phyloP scores from a whole-genome alignment of 2,888 invertebrate genomes.

The Carpatolechia fugitivella region DNA sequence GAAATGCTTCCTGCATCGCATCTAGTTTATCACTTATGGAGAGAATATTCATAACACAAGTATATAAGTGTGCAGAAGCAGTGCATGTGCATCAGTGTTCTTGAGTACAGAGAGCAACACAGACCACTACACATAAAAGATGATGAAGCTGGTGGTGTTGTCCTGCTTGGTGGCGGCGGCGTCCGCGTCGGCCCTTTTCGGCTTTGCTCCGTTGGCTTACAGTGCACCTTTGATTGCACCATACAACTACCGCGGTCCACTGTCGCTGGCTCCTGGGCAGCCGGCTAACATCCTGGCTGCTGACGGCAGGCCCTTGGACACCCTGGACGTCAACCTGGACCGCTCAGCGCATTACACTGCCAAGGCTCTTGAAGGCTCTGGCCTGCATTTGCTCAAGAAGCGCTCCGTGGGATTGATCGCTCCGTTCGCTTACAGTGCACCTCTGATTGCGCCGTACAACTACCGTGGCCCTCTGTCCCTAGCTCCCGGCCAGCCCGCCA shows the following conservation, averaged over 20 bases:
- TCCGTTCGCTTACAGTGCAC: conserved; percentile 30
- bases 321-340: conserved; percentile 68
- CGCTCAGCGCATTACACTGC: conserved; percentile 64
- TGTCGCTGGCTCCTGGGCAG: conserved; percentile 67
- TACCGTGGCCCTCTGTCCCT: conserved; percentile 65
- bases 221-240: conserved; percentile 37
- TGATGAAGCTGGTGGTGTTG: conserved; percentile 80
- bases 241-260: conserved; percentile 58
- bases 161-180: conserved; percentile 80
- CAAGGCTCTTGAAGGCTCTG: conserved; percentile 49
- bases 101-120: conserved; percentile 53
- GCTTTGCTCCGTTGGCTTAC: conserved; percentile 21
- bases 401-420: conserved; percentile 41
- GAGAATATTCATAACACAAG: conserved; percentile 44
- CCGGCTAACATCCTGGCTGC: conserved; percentile 64
- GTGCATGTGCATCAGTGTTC: conserved; percentile 56
- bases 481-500: conserved; percentile 68
- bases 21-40: conserved; percentile 20
- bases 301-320: conserved; percentile 68
- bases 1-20: conserved; percentile 49
- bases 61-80: conserved; percentile 49
- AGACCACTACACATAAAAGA: conserved; percentile 67
- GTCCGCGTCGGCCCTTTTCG: conserved; percentile 46
- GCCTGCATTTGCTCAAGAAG: conserved; percentile 49
- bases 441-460: conserved; percentile 43